Evolutionary conservation across 2,113 vertebrate genomes (phyloP).

Genomic region (Trogon surrucura): DNA sequence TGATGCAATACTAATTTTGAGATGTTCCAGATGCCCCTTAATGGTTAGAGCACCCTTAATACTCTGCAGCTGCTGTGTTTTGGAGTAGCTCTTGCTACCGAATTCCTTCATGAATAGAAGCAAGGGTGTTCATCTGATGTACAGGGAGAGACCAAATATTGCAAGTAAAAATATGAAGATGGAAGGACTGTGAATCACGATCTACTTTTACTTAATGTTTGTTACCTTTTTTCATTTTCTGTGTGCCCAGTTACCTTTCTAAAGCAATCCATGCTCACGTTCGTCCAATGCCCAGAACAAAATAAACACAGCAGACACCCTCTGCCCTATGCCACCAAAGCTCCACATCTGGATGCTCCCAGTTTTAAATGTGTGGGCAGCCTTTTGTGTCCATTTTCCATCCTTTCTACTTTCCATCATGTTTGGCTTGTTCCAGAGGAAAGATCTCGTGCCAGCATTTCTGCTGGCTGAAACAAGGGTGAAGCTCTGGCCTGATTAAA

Average conservation of each 20-base stretch:
- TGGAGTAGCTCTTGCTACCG: background rate
- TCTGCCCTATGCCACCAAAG: background rate
- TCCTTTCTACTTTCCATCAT: background rate
- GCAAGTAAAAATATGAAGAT: background rate
- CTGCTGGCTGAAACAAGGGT: conserved; percentile 38
- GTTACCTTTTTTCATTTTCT: background rate
- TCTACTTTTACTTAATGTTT: background rate
- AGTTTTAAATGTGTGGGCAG: background rate
- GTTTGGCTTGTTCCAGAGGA: conserved; percentile 3
- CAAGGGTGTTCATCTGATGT: background rate
- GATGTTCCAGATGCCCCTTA: conserved; percentile 52
- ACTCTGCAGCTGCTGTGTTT: conserved; percentile 39
- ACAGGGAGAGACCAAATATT: background rate
- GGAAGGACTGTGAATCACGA: background rate
- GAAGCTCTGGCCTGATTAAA: conserved; percentile 44
- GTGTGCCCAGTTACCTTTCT: background rate
- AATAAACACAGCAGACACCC: background rate
- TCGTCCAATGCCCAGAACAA: background rate
- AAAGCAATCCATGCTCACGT: background rate
- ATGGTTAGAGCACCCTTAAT: conserved; percentile 43
- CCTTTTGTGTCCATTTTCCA: background rate
- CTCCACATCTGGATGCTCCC: background rate
- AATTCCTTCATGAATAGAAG: conserved; percentile 24
- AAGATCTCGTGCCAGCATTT: conserved; percentile 27
- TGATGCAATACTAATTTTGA: conserved; percentile 45